Conservation (phyloP, 2,888 invertebrate genomes). For the Drosophila mayaguana region DNA sequence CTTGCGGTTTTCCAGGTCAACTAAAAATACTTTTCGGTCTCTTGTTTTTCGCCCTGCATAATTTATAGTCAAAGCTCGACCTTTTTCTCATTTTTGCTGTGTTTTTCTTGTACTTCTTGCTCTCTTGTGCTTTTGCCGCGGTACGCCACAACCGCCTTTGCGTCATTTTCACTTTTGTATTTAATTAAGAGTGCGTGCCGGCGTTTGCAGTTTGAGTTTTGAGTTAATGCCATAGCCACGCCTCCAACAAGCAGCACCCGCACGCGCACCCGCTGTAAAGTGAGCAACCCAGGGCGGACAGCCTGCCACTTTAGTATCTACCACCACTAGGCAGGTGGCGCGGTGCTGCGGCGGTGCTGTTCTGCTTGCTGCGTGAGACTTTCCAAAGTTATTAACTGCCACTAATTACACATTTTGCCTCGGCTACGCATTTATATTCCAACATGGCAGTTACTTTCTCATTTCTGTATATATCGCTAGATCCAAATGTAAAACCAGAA, state of each 20-base stretch:
- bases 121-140: slow-evolving; percentile 14
- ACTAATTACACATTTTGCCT: slow-evolving; percentile 68
- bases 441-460: slow-evolving; percentile 52
- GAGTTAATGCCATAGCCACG: slow-evolving; percentile 39
- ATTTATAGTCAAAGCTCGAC: slow-evolving; percentile 50
- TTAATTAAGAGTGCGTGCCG: slow-evolving; percentile 67
- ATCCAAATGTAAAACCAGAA: slow-evolving; percentile 33
- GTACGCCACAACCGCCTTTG: slow-evolving; percentile 7
- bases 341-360: background rate
- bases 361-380: slow-evolving; percentile 51
- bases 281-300: background rate
- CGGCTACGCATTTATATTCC: slow-evolving; percentile 68
- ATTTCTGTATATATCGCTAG: slow-evolving; percentile 28
- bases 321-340: background rate
- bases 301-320: slow-evolving; percentile 20
- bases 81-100: slow-evolving; percentile 15
- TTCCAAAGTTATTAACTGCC: slow-evolving; percentile 73
- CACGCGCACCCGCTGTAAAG: background rate
- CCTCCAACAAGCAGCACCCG: slow-evolving; percentile 12
- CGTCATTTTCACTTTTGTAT: slow-evolving; percentile 59
- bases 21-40: slow-evolving; percentile 60
- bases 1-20: slow-evolving; percentile 59
- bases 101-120: slow-evolving; percentile 3
- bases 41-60: slow-evolving; percentile 48
- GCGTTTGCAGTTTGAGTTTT: slow-evolving; percentile 39